Base-by-base conservation (phyloP, 2,888 invertebrate species). In the Cryptus viduatorius region DNA sequence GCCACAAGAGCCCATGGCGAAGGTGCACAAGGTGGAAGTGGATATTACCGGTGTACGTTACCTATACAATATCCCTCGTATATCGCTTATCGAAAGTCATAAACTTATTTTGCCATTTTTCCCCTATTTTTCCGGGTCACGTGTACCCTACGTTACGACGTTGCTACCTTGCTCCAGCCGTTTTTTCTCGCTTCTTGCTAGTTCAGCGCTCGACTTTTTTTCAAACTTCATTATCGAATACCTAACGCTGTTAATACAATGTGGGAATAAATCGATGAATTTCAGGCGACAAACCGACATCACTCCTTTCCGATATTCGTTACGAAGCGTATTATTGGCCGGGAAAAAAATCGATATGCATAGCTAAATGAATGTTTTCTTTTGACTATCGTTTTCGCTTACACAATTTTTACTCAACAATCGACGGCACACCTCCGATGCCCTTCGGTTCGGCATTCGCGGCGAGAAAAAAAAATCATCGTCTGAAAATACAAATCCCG, bases 41-140 rank as follows among this genome's bases (percentile, higher is more conserved):
- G 24, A 42, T 59, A 12, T 61, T 29, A 12, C 29, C 42, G 8
- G 31, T 37, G 29, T 31, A 31, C 42, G 67, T 75, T 75, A 61
- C 31, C 24, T 31, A 50, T 71, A 64, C 69, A 72, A 29, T 44
- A 84, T 67, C 67, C 29, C 71, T 81, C 72, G 73, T 84, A 79
- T 69, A 79, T 84, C 68, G 80, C 78, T 86, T 84, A 84, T 86
- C 84, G 84, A 79, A 75, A 29, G 67, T 71, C 59, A 81, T 86
- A 84, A 86, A 76, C 78, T 69, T 78, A 76, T 81, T 80, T 80
- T 64, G 64, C 42, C 42, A 53, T 78, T 86, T 82, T 79, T 77
- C 24, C 31, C 61, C 50, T 48, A 16, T 24, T 75, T 61, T 37
- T 64, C 61, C 42, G 65, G 78, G 78, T 72, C 81, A 81, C 46